Conservation (phyloP, 2,113 vertebrate genomes). For the Carassius auratus region DNA sequence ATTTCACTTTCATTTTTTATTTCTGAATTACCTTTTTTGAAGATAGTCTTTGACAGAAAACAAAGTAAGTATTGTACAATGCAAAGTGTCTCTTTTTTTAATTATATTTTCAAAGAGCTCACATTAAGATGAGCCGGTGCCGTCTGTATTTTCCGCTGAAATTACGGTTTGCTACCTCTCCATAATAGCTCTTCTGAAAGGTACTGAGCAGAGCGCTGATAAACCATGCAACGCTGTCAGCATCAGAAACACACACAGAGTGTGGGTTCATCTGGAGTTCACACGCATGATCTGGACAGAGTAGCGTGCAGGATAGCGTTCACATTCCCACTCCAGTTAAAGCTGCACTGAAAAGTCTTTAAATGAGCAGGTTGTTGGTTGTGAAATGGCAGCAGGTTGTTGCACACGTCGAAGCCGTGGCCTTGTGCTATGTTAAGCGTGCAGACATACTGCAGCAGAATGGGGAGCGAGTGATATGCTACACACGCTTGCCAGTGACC, state of each 20-base stretch:
- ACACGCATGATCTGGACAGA: background rate
- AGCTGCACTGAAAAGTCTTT: no score
- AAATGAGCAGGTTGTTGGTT: no score
- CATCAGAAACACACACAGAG: background rate
- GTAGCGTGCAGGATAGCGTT: background rate
- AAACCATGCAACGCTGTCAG: constrained; percentile 3
- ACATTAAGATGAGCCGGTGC: no score
- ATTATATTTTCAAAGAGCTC: background rate
- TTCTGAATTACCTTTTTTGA: no score
- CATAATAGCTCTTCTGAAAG: background rate
- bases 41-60: no score
- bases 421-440: constrained; percentile 52
- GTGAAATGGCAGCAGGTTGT: background rate
- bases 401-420: constrained; percentile 7
- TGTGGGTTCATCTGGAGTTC: constrained; percentile 24
- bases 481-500: constrained; percentile 29
- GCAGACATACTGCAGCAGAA: constrained; percentile 27
- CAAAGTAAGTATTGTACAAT: background rate
- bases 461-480: constrained; percentile 29
- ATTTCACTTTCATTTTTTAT: no score
- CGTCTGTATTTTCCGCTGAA: background rate
- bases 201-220: background rate
- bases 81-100: no score
- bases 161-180: background rate
- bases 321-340: no score